These are phyloP conservation scores for Pteropus rufus DNA, from an alignment of 2,797 vertebrate species.

Conservation along the genomic window DNA sequence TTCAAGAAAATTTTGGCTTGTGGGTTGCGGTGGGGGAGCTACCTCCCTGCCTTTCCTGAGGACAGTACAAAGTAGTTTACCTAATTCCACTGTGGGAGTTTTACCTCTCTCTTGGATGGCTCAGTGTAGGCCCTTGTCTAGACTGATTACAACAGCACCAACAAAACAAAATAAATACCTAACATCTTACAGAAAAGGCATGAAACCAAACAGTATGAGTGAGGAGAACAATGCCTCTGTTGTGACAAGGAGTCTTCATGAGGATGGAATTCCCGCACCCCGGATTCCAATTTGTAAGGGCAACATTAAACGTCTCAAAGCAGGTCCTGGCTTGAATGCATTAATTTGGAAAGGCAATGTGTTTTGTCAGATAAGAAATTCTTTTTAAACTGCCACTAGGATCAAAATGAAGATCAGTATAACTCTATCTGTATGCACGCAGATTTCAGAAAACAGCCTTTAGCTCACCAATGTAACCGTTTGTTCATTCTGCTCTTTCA, in stretches of 20 bases:
- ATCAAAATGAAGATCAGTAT: slow-evolving; percentile 67
- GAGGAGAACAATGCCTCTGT: slow-evolving; percentile 71
- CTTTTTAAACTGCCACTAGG: slow-evolving; percentile 38
- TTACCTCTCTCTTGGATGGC: slow-evolving; percentile 61
- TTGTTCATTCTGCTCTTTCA: slow-evolving; percentile 5
- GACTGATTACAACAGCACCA: slow-evolving; percentile 75
- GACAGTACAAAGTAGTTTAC: slow-evolving; percentile 10
- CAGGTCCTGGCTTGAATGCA: slow-evolving; percentile 75
- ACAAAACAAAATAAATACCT: slow-evolving; percentile 75
- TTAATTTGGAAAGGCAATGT: slow-evolving; percentile 70
- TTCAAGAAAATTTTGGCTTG: not conserved
- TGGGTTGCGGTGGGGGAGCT: not conserved
- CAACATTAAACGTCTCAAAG: slow-evolving; percentile 53
- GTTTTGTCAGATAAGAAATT: slow-evolving; percentile 70
- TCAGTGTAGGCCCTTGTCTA: slow-evolving; percentile 68
- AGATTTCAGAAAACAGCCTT: slow-evolving; percentile 31
- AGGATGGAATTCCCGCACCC: slow-evolving; percentile 66
- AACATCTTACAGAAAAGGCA: slow-evolving; percentile 70
- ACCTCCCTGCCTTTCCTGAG: not conserved
- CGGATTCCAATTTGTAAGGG: slow-evolving; percentile 70
- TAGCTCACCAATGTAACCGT: not conserved
- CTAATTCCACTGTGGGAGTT: slow-evolving; percentile 60
- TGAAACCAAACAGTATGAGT: slow-evolving; percentile 34
- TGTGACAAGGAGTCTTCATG: slow-evolving; percentile 63
- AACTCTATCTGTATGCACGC: not conserved